Percentiles rank a stretch among this genome's conserved stretches.
Evolutionary conservation across 2,888 invertebrate species (phyloP).

Genomic region (Steinernema scapterisci): DNA sequence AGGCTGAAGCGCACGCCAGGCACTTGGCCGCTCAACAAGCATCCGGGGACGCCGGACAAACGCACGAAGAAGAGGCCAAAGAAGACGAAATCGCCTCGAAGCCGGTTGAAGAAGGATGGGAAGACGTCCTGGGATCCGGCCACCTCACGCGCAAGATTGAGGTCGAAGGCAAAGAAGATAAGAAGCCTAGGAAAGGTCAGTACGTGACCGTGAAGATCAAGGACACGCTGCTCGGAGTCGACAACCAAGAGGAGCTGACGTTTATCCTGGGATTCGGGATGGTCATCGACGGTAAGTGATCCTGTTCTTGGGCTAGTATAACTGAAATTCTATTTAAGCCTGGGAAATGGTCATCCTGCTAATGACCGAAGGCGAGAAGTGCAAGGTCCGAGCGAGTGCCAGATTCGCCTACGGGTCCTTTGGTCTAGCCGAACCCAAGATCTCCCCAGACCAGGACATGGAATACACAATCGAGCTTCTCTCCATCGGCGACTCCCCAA

Average conservation of each 20-base stretch:
- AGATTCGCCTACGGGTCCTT: slow-evolving; percentile 42
- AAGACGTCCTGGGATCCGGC: slow-evolving; percentile 34
- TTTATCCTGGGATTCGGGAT: slow-evolving; percentile 43
- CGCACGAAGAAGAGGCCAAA: slow-evolving; percentile 41
- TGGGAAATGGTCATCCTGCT: slow-evolving; percentile 46
- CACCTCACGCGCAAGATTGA: slow-evolving; percentile 30
- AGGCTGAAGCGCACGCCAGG: not conserved
- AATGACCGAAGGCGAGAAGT: slow-evolving; percentile 43
- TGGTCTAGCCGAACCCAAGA: slow-evolving; percentile 35
- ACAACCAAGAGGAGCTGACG: slow-evolving; percentile 34
- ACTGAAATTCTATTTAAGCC: slow-evolving; percentile 37
- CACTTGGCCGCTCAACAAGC: slow-evolving; percentile 21
- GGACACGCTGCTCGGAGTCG: slow-evolving; percentile 36
- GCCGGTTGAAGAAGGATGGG: slow-evolving; percentile 33
- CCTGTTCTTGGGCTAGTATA: slow-evolving; percentile 1
- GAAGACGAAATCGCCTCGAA: slow-evolving; percentile 40
- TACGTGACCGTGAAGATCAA: slow-evolving; percentile 41
- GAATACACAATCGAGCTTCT: slow-evolving; percentile 47
- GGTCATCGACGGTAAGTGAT: slow-evolving; percentile 45
- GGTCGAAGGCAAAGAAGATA: not conserved
- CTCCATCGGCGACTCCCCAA: slow-evolving; percentile 36
- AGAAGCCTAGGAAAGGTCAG: slow-evolving; percentile 39
- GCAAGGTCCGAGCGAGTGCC: slow-evolving; percentile 36
- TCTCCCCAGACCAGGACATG: slow-evolving; percentile 36
- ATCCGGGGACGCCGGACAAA: slow-evolving; percentile 35